These are phyloP conservation scores for Synergus itoensis DNA, from an alignment of 2,888 invertebrate genomes.

Conservation along the genomic window DNA sequence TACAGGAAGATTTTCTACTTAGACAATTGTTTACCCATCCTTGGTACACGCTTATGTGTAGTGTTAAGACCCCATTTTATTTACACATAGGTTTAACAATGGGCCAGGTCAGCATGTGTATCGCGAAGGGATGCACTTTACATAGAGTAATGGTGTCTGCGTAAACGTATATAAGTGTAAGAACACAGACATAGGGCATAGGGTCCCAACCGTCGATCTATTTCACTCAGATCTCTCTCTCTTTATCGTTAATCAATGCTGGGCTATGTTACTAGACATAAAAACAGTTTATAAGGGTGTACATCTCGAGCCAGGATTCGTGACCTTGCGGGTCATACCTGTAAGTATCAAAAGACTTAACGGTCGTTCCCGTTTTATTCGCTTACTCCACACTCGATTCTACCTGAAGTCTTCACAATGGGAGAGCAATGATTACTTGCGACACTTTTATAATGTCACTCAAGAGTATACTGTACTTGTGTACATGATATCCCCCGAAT, in stretches of 20 bases:
- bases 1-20: constrained; percentile 39
- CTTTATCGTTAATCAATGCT: constrained; percentile 57
- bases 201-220: constrained; percentile 65
- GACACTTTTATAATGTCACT: constrained; percentile 40
- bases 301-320: constrained; percentile 43
- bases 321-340: constrained; percentile 52
- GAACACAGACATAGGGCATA: constrained; percentile 49
- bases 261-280: constrained; percentile 44
- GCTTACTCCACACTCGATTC: constrained; percentile 49
- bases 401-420: constrained; percentile 40
- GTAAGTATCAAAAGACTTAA: constrained; percentile 54
- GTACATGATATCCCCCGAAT: constrained; percentile 36
- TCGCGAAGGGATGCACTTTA: constrained; percentile 51
- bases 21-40: constrained; percentile 37
- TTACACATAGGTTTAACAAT: constrained; percentile 42
- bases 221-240: constrained; percentile 57
- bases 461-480: constrained; percentile 15
- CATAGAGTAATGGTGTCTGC: constrained; percentile 41
- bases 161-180: constrained; percentile 42
- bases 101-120: constrained; percentile 49
- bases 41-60: constrained; percentile 17
- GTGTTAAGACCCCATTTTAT: constrained; percentile 42
- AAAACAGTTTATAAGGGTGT: constrained; percentile 50
- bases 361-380: constrained; percentile 60
- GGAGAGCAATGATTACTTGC: constrained; percentile 39